Percentiles rank a stretch among this genome's conserved stretches.
phyloP scores from a whole-genome alignment of 1,140 invertebrate species.

The Microplitis demolitor region DNA sequence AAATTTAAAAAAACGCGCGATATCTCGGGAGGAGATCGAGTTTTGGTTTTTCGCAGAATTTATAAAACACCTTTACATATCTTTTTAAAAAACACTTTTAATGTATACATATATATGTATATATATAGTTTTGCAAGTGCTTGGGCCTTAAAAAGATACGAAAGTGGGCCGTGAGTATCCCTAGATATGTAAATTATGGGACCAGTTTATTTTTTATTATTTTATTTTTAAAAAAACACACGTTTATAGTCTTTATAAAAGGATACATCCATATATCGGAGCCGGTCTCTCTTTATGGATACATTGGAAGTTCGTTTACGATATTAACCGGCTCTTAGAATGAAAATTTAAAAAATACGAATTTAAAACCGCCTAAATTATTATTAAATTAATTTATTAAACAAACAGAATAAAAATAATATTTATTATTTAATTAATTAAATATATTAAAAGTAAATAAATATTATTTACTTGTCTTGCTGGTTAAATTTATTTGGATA shows the following conservation, averaged over 20 bases:
- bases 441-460: too few species aligned
- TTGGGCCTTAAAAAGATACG: background rate
- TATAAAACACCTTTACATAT: background rate
- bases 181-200: conserved; percentile 30
- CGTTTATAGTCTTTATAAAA: background rate
- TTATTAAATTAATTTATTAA: background rate
- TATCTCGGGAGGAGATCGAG: background rate
- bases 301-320: background rate
- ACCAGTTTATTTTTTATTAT: conserved; percentile 14
- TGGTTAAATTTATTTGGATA: background rate
- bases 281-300: conserved; percentile 13
- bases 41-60: conserved; percentile 1
- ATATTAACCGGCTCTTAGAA: background rate
- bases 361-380: background rate
- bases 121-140: background rate
- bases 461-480: too few species aligned
- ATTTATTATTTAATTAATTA: too few species aligned
- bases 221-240: background rate
- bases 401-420: too few species aligned
- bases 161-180: conserved; percentile 17
- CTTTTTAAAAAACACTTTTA: background rate
- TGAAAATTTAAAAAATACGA: background rate
- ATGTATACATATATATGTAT: too few species aligned
- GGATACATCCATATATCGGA: background rate
- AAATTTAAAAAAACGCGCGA: background rate